Evolutionary conservation across 2,888 invertebrate genomes (phyloP).

Genomic region (Tenthredo distinguenda): DNA sequence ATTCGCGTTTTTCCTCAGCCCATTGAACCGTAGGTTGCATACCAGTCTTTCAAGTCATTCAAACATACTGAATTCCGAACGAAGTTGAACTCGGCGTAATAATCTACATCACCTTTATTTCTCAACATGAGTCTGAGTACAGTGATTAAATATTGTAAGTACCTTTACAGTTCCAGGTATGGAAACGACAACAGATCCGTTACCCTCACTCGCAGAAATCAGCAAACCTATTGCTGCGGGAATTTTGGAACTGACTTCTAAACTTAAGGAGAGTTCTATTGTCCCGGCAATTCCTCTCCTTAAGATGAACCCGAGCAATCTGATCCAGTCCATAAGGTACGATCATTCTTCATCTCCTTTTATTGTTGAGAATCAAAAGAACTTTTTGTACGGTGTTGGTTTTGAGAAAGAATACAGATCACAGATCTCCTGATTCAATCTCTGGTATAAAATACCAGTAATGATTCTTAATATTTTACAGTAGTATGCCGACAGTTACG

Average conservation of each 20-base stretch:
- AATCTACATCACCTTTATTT: background rate
- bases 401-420: background rate
- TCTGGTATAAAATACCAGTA: background rate
- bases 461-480: conserved; percentile 54
- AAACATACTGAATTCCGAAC: background rate
- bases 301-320: conserved; percentile 71
- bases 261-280: conserved; percentile 74
- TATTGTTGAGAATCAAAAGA: background rate
- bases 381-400: background rate
- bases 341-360: background rate
- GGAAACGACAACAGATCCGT: conserved; percentile 60
- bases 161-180: conserved; percentile 54
- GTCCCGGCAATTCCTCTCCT: conserved; percentile 75
- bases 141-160: background rate
- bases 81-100: background rate
- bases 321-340: conserved; percentile 73
- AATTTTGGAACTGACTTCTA: conserved; percentile 75
- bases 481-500: conserved; percentile 67
- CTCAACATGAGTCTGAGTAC: background rate
- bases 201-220: conserved; percentile 70
- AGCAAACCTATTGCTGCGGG: conserved; percentile 73
- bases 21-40: background rate
- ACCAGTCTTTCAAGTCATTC: background rate
- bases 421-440: background rate
- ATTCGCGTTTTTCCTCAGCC: background rate